Conservation (phyloP, 2,113 vertebrate species). For the Canis aureus region DNA sequence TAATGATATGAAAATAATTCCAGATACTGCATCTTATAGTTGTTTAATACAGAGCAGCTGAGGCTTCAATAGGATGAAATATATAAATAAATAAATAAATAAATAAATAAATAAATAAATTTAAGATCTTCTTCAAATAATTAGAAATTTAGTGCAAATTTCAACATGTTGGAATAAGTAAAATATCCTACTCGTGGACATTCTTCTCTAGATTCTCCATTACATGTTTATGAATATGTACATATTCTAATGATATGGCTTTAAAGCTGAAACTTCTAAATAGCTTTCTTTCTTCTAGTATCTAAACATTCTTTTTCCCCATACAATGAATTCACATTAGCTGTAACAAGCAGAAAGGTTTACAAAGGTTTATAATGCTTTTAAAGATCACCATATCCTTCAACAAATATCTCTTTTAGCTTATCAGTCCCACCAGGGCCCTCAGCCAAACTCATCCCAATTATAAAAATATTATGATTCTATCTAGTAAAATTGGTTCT, state of each 20-base stretch:
- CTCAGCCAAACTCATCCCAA: not conserved
- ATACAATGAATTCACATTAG: not conserved
- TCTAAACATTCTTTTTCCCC: not conserved
- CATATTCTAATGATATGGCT: not conserved
- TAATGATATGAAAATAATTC: not conserved
- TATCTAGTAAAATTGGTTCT: not conserved
- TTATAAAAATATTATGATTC: not conserved
- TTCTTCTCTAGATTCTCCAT: not conserved
- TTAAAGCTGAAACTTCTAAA: constrained; percentile 39
- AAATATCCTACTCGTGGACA: not conserved
- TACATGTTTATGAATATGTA: not conserved
- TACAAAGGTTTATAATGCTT: not conserved
- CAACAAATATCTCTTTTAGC: not conserved
- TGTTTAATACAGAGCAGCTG: not conserved
- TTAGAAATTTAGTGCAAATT: constrained; percentile 8
- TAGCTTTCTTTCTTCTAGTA: not conserved
- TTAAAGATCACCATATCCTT: not conserved
- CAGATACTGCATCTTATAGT: not conserved
- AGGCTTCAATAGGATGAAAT: not conserved
- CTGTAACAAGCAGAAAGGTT: not conserved
- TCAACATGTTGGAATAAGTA: not conserved
- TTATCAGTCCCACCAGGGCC: not conserved
- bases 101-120: not conserved
- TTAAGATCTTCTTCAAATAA: not conserved
- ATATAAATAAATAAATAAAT: not conserved